A percentile compares a stretch with the other conserved stretches of the same genome.
These are phyloP conservation scores for Dendrophyllia cribrosa DNA, from an alignment of 64 coral and sea anemone genomes.

Conservation along the genomic window DNA sequence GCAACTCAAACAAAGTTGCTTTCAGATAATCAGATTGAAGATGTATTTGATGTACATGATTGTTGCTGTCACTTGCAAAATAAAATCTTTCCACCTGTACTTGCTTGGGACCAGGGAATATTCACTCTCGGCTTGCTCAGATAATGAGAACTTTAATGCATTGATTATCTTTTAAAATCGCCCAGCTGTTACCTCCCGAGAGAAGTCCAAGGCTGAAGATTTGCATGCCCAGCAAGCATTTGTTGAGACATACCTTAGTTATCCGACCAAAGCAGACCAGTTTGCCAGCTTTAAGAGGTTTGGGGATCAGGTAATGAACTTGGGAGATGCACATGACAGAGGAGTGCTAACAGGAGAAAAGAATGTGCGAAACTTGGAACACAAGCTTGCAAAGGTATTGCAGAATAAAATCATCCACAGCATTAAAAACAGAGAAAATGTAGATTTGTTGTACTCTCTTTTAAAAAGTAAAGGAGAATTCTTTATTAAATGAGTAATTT, in stretches of 20 bases:
- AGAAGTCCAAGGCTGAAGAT: slow-evolving; percentile 37
- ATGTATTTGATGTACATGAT: too few species aligned
- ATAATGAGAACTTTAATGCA: not conserved
- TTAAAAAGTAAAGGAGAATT: too few species aligned
- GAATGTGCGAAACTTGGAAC: slow-evolving; percentile 75
- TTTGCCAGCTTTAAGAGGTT: slow-evolving; percentile 90
- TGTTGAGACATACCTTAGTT: slow-evolving; percentile 84
- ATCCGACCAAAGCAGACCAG: slow-evolving; percentile 91
- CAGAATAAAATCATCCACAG: not conserved
- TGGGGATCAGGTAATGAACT: slow-evolving; percentile 79
- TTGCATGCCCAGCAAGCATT: slow-evolving; percentile 53
- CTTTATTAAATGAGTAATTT: too few species aligned
- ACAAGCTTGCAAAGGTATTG: slow-evolving; percentile 82
- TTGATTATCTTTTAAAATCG: not conserved
- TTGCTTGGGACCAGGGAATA: too few species aligned
- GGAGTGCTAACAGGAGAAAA: slow-evolving; percentile 92
- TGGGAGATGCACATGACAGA: slow-evolving; percentile 85
- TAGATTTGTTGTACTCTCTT: too few species aligned
- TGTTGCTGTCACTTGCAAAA: too few species aligned
- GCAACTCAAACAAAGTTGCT: too few species aligned
- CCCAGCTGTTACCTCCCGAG: not conserved
- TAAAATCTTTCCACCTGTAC: too few species aligned
- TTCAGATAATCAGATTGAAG: too few species aligned
- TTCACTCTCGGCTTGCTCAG: too few species aligned
- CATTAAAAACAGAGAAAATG: too few species aligned